Percentiles rank a stretch among this genome's conserved stretches.
Conservation (phyloP, 2,888 invertebrate species). For the Caenorhabditis sp. region DNA sequence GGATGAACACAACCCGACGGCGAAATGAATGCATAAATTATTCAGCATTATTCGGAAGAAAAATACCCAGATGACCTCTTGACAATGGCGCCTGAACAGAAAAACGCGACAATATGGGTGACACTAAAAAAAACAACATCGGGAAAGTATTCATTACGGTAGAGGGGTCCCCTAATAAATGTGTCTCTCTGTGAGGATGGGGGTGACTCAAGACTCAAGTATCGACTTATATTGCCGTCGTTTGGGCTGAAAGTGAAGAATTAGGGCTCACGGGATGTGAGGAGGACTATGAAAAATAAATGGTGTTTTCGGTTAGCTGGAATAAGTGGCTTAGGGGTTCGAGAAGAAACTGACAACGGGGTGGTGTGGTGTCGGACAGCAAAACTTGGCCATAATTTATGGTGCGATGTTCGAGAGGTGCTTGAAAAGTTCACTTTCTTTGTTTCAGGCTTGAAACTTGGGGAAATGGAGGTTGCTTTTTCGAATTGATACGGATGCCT, state of each 20-base stretch:
- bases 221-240: conserved; percentile 20
- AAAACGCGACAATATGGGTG: not conserved
- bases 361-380: conserved; percentile 28
- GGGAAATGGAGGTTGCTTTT: too few species aligned
- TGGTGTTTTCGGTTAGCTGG: conserved; percentile 38
- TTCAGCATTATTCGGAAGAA: conserved; percentile 39
- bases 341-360: conserved; percentile 29
- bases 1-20: conserved; percentile 13
- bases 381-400: conserved; percentile 37
- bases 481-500: too few species aligned
- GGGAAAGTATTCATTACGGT: conserved; percentile 22
- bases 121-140: not conserved
- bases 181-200: conserved; percentile 1
- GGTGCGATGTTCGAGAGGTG: conserved; percentile 32
- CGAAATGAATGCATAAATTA: conserved; percentile 36
- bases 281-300: conserved; percentile 37
- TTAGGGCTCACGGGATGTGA: conserved; percentile 39
- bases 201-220: conserved; percentile 43
- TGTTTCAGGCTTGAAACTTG: not conserved
- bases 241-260: conserved; percentile 25
- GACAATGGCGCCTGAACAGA: conserved; percentile 19
- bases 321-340: not conserved
- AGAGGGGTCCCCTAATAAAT: not conserved
- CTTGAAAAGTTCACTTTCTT: not conserved
- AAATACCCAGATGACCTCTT: conserved; percentile 41